A percentile compares a stretch with the other conserved stretches of the same genome.
Evolutionary conservation across 2,888 invertebrate genomes (phyloP).

Genomic region (Polymixis flavicincta): DNA sequence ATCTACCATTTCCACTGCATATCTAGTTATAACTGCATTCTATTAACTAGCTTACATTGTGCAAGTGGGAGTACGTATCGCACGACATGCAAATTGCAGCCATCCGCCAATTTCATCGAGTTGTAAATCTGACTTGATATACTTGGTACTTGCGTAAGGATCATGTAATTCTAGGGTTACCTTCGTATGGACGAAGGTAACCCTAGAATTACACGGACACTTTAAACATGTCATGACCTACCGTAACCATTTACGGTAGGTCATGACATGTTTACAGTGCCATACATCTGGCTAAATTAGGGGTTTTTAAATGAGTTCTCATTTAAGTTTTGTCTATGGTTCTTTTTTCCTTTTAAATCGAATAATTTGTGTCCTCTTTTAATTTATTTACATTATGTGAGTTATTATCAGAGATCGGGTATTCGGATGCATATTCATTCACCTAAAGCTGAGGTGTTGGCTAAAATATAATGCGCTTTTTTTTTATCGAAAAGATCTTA

Average conservation of each 20-base stretch:
- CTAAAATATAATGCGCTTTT: too few species aligned
- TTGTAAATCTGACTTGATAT: conserved; percentile 19
- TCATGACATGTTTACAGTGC: background rate
- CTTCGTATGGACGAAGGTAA: background rate
- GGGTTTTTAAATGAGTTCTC: background rate
- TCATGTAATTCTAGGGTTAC: background rate
- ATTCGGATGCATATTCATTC: too few species aligned
- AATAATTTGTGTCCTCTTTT: background rate
- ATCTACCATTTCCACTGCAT: background rate
- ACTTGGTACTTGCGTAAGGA: conserved; percentile 1
- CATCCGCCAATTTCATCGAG: conserved; percentile 68
- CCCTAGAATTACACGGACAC: too few species aligned
- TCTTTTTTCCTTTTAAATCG: background rate
- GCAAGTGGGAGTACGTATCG: conserved; percentile 34
- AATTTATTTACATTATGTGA: background rate
- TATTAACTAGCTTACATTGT: conserved; percentile 56
- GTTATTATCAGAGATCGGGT: too few species aligned
- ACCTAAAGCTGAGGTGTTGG: too few species aligned
- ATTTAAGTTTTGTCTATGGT: background rate
- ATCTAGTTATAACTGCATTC: conserved; percentile 66
- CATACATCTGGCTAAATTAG: background rate
- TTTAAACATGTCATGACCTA: too few species aligned
- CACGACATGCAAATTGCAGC: conserved; percentile 64
- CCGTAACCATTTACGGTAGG: background rate
- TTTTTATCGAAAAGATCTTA: too few species aligned